Evolutionary conservation across 1,140 invertebrate genomes (phyloP), one percentile per base, ranked within the genome.

Genomic region (Tyrophagus putrescentiae): DNA sequence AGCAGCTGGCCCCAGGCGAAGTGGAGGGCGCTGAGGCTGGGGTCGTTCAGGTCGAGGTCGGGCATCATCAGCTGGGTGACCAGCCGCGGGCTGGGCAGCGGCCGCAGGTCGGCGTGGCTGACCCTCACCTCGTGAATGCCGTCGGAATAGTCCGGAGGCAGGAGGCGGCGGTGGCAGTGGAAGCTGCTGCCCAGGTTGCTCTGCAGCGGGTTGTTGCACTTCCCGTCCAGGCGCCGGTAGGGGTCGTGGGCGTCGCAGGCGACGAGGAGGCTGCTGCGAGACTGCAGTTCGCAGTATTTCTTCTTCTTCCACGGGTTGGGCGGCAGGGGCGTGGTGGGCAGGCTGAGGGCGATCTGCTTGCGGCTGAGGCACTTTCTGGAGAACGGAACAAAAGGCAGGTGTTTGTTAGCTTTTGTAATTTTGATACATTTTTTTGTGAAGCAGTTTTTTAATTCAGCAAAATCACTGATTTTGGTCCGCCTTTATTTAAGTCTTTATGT

Each of bases 201-300:
- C 73, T 92, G 80, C 39, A 84, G 76, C 34, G 91, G 72, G 70
- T 94, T 95, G 61, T 89, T 94, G 72, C 90, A 95, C 1, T 89
- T 79, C 0, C 89, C 91, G 71, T 92, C 87, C 59, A 83, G 80
- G 6, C 86, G 75, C 1, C 91, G 76, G 71, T 92, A 95, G 67
- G 90, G 90, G 34, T 45, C 56, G 34, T 60, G 18, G 13, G 42
- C 41, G 52, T 61, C 36, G 61, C 61, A 62, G 32, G 29, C 16
- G 1, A 32, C 34, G 4, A 18, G n/a, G 11, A 42, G 7, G 9
- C 18, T 44, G 6, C 18, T 28, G 18, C 28, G 41, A 45, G 25
- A 29, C 21, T 59, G 9, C 5, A 59, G 9, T 27, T 59, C 57
- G 34, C 57, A 59, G 27, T 59, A 59, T 34, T 59, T 59, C n/a